These are phyloP conservation scores for Onychostoma macrolepis DNA, from an alignment of 2,113 vertebrate genomes.

Conservation along the genomic window DNA sequence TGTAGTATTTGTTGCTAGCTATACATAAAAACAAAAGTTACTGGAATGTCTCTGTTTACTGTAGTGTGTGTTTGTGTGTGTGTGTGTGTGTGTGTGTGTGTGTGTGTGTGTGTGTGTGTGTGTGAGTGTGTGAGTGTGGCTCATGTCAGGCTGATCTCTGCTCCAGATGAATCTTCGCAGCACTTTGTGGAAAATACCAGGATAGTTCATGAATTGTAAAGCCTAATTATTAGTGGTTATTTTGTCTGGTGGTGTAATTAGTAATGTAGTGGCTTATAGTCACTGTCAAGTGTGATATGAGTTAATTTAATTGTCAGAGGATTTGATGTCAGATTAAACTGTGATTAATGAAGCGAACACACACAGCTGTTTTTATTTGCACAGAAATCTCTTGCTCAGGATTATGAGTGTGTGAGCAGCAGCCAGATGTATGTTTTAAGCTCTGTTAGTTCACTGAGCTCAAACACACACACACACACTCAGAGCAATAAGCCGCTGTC, in stretches of 20 bases:
- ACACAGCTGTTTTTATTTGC: neutral
- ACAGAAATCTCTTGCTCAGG: neutral
- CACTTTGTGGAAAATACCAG: neutral
- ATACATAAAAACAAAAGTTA: too few species aligned
- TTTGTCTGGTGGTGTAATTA: neutral
- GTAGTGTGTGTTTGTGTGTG: neutral
- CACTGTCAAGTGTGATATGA: neutral
- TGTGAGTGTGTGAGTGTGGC: neutral
- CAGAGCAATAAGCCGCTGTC: conserved; percentile 41
- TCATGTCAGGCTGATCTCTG: neutral
- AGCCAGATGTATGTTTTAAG: conserved; percentile 8
- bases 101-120: neutral
- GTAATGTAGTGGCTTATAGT: neutral
- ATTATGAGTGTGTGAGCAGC: conserved; percentile 17
- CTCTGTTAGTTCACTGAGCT: conserved; percentile 7
- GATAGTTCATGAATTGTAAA: neutral
- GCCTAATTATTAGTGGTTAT: neutral
- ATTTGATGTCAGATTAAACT: conserved; percentile 7
- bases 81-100: neutral
- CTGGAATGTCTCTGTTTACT: too few species aligned
- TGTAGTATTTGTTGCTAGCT: too few species aligned
- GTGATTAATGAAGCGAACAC: neutral
- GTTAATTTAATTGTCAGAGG: neutral
- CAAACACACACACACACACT: conserved; percentile 23
- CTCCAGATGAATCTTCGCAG: neutral